These are phyloP conservation scores for Xenopus laevis DNA, from an alignment of 2,113 vertebrate genomes.

Conservation along the genomic window DNA sequence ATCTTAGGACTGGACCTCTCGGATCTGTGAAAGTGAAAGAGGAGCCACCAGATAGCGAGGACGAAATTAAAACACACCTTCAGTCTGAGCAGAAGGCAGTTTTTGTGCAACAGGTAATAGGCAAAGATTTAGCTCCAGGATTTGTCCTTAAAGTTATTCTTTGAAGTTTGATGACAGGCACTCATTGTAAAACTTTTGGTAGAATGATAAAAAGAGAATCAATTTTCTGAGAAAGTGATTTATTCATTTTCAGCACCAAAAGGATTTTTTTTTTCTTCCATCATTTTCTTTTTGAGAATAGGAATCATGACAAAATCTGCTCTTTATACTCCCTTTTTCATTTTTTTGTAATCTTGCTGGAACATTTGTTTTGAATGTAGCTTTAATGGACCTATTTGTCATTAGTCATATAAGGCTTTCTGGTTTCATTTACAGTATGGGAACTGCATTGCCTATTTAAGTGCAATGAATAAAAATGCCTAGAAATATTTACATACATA, in stretches of 20 bases:
- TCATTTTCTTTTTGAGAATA: not conserved
- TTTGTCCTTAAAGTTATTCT: slow-evolving; percentile 95
- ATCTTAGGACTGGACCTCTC: slow-evolving; percentile 68
- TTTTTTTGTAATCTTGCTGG: too few species aligned
- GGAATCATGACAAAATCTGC: not conserved
- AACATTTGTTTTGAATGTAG: too few species aligned
- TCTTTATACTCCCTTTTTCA: too few species aligned
- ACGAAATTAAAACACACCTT: slow-evolving; percentile 79
- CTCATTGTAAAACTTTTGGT: not conserved
- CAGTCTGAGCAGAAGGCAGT: slow-evolving; percentile 81
- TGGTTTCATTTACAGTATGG: too few species aligned
- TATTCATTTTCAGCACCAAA: not conserved
- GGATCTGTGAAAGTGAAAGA: slow-evolving; percentile 92
- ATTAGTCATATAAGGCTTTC: too few species aligned
- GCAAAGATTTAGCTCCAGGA: slow-evolving; percentile 82
- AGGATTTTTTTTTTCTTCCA: not conserved
- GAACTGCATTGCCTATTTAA: too few species aligned
- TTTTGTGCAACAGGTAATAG: slow-evolving; percentile 96
- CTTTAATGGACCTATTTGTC: too few species aligned
- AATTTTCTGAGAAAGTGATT: too few species aligned
- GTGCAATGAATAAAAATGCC: too few species aligned
- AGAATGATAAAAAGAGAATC: not conserved
- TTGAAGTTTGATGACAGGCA: slow-evolving; percentile 60
- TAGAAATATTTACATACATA: too few species aligned
- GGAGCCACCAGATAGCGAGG: slow-evolving; percentile 87